Percentiles rank a stretch among this genome's conserved stretches.
Conservation (phyloP, 2,113 vertebrate species). For the Podarcis muralis region DNA sequence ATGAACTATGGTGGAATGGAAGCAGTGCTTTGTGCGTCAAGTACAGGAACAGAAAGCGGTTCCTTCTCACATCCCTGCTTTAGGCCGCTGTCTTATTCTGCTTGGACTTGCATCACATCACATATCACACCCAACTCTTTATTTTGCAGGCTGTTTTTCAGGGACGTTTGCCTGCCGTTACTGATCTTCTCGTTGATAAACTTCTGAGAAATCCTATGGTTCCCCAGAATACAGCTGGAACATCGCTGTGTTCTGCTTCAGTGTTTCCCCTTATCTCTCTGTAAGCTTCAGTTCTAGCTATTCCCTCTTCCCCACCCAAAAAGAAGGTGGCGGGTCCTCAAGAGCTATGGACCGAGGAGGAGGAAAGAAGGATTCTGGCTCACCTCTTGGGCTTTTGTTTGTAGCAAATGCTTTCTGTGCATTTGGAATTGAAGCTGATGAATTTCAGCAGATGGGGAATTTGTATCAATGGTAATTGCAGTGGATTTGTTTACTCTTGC, state of each 20-base stretch:
- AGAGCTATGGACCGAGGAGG: background rate
- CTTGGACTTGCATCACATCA: too few relatives aligned
- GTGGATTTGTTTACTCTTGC: background rate
- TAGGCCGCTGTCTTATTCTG: too few relatives aligned
- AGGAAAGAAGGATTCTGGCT: background rate
- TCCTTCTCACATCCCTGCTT: too few relatives aligned
- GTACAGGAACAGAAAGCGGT: too few relatives aligned
- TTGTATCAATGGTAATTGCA: background rate
- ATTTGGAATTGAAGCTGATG: background rate
- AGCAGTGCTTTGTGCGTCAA: too few relatives aligned
- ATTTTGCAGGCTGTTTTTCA: background rate
- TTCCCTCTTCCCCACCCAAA: background rate
- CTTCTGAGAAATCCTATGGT: background rate
- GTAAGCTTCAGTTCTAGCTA: background rate
- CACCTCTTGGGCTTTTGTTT: background rate
- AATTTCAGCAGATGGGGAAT: background rate
- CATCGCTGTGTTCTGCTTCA: background rate
- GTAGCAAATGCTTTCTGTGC: background rate
- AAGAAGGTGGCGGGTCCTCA: background rate
- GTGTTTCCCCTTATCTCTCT: background rate
- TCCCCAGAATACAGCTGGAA: background rate
- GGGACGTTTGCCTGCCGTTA: background rate
- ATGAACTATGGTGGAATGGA: too few relatives aligned
- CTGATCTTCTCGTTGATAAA: background rate
- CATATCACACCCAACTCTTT: too few relatives aligned